Evolutionary conservation across 2,888 invertebrate genomes (phyloP).

Genomic region (Polyommatus icarus): DNA sequence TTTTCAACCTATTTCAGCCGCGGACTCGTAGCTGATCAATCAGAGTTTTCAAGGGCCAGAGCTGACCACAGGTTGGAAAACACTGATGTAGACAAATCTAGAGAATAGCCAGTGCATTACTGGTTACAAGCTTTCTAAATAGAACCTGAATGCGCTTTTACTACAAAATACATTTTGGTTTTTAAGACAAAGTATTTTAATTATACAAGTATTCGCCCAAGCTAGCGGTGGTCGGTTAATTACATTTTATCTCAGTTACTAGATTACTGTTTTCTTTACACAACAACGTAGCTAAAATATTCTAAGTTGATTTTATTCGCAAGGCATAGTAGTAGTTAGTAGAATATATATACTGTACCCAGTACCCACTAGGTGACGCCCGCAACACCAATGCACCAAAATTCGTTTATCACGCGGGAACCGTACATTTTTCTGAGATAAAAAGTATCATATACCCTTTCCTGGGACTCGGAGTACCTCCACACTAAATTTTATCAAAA

Average conservation of each 20-base stretch:
- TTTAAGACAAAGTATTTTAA: slow-evolving; percentile 28
- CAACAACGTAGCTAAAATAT: neutral
- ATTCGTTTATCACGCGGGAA: too few relatives aligned
- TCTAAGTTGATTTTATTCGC: neutral
- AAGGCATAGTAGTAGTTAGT: neutral
- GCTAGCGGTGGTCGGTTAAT: neutral
- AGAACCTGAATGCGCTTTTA: neutral
- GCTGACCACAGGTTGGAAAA: too few relatives aligned
- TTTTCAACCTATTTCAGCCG: too few relatives aligned
- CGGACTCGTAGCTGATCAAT: too few relatives aligned
- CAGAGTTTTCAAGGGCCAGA: too few relatives aligned
- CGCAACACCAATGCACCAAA: too few relatives aligned
- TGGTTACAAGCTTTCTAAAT: neutral
- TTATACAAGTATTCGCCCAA: slow-evolving; percentile 18
- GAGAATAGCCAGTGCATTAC: neutral
- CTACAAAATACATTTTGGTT: slow-evolving; percentile 20
- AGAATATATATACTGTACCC: too few relatives aligned
- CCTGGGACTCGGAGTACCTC: too few relatives aligned
- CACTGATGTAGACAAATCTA: neutral
- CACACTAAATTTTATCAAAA: too few relatives aligned
- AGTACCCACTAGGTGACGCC: too few relatives aligned
- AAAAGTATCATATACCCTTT: too few relatives aligned
- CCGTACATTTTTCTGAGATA: too few relatives aligned
- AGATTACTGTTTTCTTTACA: slow-evolving; percentile 1
- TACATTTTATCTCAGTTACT: slow-evolving; percentile 13